These are phyloP conservation scores for Equus przewalskii DNA, from an alignment of 2,113 vertebrate genomes.

Conservation along the genomic window DNA sequence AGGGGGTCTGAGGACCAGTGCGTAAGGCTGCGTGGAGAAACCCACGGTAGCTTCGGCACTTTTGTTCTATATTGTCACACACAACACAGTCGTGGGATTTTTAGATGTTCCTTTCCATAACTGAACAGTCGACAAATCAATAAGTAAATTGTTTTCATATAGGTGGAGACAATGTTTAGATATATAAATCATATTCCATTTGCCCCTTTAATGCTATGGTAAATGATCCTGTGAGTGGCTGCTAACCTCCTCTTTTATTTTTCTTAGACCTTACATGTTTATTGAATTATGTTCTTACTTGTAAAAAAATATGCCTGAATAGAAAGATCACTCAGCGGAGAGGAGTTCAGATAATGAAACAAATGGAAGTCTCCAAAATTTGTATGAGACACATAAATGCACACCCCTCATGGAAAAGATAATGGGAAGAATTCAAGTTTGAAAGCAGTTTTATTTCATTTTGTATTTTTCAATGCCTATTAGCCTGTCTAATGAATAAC, in stretches of 20 bases:
- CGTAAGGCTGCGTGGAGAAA: fast-evolving
- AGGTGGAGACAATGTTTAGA: not conserved
- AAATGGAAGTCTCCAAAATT: not conserved
- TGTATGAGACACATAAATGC: not conserved
- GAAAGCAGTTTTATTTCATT: constrained; percentile 3
- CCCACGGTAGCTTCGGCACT: not conserved
- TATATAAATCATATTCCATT: not conserved
- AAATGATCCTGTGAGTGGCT: not conserved
- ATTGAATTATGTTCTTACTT: constrained; percentile 23
- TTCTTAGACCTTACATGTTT: not conserved
- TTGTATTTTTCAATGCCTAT: not conserved
- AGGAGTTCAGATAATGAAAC: constrained; percentile 1
- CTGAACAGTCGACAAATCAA: not conserved
- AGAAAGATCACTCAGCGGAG: not conserved
- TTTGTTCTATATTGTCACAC: not conserved
- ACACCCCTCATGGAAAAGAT: not conserved
- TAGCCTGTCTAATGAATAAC: not conserved
- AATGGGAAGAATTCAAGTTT: not conserved
- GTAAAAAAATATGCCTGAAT: not conserved
- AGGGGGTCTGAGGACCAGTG: no score
- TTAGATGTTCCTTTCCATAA: not conserved
- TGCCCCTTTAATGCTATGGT: not conserved
- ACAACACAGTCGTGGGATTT: no score
- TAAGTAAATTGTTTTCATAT: not conserved
- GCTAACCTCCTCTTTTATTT: not conserved